phyloP scores from a whole-genome alignment of 2,888 invertebrate species.

The Trypoxylon attenuatum region DNA sequence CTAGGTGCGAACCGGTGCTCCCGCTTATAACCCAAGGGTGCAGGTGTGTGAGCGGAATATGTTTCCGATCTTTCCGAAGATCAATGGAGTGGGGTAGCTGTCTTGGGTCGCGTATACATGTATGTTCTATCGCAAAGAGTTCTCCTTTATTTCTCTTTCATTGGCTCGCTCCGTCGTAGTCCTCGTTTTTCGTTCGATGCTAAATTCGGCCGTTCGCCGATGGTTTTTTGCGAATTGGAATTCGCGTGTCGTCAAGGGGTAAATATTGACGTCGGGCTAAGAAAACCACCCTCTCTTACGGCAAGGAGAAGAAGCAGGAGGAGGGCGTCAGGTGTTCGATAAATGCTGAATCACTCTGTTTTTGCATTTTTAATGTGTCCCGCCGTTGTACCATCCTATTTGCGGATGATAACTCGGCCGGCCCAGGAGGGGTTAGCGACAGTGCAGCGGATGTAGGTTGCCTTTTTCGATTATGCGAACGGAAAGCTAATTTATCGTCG shows the following conservation, averaged over 20 bases:
- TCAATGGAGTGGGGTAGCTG: constrained; percentile 10
- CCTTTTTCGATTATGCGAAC: neutral
- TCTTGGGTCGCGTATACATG: constrained; percentile 8
- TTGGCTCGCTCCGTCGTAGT: neutral
- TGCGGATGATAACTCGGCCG: neutral
- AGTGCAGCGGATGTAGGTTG: neutral
- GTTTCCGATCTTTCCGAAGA: too few species aligned
- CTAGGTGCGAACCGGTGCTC: constrained; percentile 50
- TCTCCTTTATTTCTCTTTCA: constrained; percentile 4
- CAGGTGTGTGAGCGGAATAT: constrained; percentile 57
- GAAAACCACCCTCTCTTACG: constrained; percentile 12
- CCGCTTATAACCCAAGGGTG: constrained; percentile 43
- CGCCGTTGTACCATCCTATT: constrained; percentile 17
- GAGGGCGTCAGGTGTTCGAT: constrained; percentile 42
- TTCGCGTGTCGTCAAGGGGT: neutral
- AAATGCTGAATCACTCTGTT: constrained; percentile 43
- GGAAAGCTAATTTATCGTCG: neutral
- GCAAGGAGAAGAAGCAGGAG: neutral
- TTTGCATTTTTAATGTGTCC: constrained; percentile 40
- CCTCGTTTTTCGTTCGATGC: neutral
- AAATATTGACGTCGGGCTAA: constrained; percentile 26
- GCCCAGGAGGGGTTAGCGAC: neutral
- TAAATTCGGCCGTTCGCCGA: neutral
- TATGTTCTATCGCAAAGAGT: constrained; percentile 6
- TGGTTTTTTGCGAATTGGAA: neutral